Evolutionary conservation across 2,113 vertebrate genomes (phyloP).

Genomic region (Pungitius pungitius): DNA sequence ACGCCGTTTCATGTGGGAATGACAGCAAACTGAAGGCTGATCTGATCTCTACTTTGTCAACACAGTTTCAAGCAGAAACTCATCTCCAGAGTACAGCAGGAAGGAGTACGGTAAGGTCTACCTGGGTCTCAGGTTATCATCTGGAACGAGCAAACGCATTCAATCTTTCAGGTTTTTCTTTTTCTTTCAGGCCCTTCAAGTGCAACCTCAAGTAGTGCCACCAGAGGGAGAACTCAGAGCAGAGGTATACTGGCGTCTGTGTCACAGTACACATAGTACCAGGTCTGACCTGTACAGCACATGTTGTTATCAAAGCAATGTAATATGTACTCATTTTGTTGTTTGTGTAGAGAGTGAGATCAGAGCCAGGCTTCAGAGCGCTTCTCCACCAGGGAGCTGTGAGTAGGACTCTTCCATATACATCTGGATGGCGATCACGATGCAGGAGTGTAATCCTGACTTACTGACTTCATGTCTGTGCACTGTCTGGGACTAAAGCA

Average conservation of each 20-base stretch:
- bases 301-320: background rate
- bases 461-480: background rate
- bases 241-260: conserved; percentile 76
- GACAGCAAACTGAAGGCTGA: background rate
- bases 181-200: conserved; percentile 71
- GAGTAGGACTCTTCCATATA: conserved; percentile 74
- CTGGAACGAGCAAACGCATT: background rate
- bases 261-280: background rate
- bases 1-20: background rate
- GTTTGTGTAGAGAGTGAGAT: conserved; percentile 91
- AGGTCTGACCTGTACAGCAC: background rate
- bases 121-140: background rate
- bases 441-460: background rate
- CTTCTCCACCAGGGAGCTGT: conserved; percentile 93
- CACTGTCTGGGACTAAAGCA: no score
- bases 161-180: background rate
- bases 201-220: conserved; percentile 78
- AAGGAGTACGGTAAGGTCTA: conserved; percentile 87
- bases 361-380: conserved; percentile 92
- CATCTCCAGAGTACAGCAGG: conserved; percentile 91
- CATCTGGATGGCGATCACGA: background rate
- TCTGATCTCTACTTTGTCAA: background rate
- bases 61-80: conserved; percentile 86
- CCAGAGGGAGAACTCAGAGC: conserved; percentile 89
- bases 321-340: conserved; percentile 12